A percentile compares a stretch with the other conserved stretches of the same genome.
Conservation (phyloP, 2,797 vertebrate species). For the Argya squamiceps region DNA sequence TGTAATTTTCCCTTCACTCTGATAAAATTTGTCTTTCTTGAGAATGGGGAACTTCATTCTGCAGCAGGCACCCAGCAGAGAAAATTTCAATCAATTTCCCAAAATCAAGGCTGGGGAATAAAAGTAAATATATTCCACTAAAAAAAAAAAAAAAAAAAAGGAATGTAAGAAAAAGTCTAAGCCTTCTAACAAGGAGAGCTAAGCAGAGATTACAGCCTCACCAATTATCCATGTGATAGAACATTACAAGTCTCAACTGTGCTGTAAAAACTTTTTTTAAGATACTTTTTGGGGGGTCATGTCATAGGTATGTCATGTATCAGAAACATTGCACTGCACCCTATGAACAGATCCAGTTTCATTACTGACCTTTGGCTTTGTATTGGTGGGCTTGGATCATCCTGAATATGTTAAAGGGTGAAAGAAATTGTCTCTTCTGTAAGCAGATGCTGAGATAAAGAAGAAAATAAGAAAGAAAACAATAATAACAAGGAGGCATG, state of each 20-base stretch:
- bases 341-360: not conserved
- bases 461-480: too few relatives aligned
- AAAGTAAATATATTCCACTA: not conserved
- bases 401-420: not conserved
- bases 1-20: not conserved
- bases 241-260: not conserved
- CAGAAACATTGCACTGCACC: not conserved
- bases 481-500: fast-evolving
- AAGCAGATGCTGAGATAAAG: not conserved
- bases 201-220: not conserved
- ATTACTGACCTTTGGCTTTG: not conserved
- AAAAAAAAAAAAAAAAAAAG: fast-evolving
- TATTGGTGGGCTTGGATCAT: not conserved
- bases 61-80: not conserved
- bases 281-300: not conserved
- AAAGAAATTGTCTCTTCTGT: not conserved
- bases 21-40: not conserved
- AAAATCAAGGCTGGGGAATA: not conserved
- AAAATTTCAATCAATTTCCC: not conserved
- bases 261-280: not conserved
- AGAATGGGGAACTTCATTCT: not conserved
- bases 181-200: not conserved
- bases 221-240: not conserved
- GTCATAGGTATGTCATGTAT: not conserved
- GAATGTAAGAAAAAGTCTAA: not conserved